A percentile compares a stretch with the other conserved stretches of the same genome.
phyloP scores from a whole-genome alignment of 2,888 invertebrate species.

The Harpalus rubripes region DNA sequence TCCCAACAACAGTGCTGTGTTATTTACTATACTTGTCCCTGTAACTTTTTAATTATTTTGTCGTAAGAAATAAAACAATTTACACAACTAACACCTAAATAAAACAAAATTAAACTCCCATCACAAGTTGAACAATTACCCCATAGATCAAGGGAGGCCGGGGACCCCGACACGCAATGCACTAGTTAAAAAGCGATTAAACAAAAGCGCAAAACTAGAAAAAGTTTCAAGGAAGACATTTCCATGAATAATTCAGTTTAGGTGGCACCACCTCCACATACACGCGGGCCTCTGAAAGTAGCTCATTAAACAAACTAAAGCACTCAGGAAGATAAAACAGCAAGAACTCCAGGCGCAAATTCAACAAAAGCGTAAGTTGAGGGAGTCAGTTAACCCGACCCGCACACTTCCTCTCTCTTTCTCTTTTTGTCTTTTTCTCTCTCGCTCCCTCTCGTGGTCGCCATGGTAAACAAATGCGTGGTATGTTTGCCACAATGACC shows the following conservation, averaged over 20 bases:
- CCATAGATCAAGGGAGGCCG: not conserved
- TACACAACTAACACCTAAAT: conserved; percentile 16
- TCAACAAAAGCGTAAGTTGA: conserved; percentile 45
- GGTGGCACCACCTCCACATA: not conserved
- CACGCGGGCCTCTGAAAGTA: conserved; percentile 11
- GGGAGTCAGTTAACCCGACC: not conserved
- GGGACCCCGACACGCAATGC: conserved; percentile 9
- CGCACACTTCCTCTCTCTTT: not conserved
- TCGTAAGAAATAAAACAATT: conserved; percentile 19
- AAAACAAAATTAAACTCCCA: conserved; percentile 40
- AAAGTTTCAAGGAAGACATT: conserved; percentile 26
- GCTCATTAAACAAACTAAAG: conserved; percentile 48
- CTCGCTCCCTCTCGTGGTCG: not conserved
- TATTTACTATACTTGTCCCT: not conserved
- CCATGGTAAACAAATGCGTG: conserved; percentile 1
- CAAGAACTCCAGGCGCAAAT: conserved; percentile 29
- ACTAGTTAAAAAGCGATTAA: conserved; percentile 56
- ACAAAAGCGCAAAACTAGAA: conserved; percentile 48
- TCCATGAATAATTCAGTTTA: conserved; percentile 31
- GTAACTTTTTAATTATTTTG: conserved; percentile 4
- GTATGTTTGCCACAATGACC: not conserved
- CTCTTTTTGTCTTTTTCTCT: not conserved
- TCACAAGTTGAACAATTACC: conserved; percentile 30
- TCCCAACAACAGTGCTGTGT: not conserved
- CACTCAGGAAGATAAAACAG: conserved; percentile 40